Percentiles rank a stretch among this genome's conserved stretches.
Evolutionary conservation across 2,888 invertebrate species (phyloP).

Genomic region (Blera fallax): DNA sequence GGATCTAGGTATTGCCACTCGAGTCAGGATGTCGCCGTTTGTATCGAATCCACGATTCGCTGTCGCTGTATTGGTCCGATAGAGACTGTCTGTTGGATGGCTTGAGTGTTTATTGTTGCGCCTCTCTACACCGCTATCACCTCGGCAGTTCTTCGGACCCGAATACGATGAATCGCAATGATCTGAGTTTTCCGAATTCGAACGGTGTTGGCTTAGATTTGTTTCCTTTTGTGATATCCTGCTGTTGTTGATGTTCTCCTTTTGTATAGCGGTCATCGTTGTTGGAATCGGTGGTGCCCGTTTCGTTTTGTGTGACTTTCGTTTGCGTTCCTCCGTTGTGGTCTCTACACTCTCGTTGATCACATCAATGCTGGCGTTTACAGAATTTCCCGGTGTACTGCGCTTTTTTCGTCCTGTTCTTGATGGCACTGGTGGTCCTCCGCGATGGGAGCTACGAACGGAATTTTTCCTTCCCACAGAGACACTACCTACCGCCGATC

Average conservation of each 20-base stretch:
- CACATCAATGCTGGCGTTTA: slow-evolving; percentile 85
- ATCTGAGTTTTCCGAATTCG: slow-evolving; percentile 43
- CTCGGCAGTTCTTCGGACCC: slow-evolving; percentile 31
- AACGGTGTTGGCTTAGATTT: slow-evolving; percentile 26
- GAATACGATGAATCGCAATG: slow-evolving; percentile 62
- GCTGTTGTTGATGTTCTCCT: slow-evolving; percentile 39
- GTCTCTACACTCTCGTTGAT: slow-evolving; percentile 82
- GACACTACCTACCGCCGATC: slow-evolving; percentile 76
- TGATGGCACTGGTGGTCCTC: slow-evolving; percentile 82
- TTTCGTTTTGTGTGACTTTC: slow-evolving; percentile 84
- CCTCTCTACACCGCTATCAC: slow-evolving; percentile 11
- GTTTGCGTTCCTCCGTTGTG: slow-evolving; percentile 83
- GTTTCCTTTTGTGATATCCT: slow-evolving; percentile 48
- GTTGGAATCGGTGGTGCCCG: slow-evolving; percentile 83
- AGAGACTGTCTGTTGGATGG: slow-evolving; percentile 68
- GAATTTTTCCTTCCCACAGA: slow-evolving; percentile 78
- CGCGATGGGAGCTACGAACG: slow-evolving; percentile 77
- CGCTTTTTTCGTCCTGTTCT: slow-evolving; percentile 90
- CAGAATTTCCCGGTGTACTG: slow-evolving; percentile 83
- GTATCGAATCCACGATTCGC: slow-evolving; percentile 82
- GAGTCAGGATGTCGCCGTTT: slow-evolving; percentile 91
- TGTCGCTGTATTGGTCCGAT: slow-evolving; percentile 68
- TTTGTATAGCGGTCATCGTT: slow-evolving; percentile 23
- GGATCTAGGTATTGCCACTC: slow-evolving; percentile 92
- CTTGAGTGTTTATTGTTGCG: slow-evolving; percentile 47